These are phyloP conservation scores for Hydrochoerus hydrochaeris DNA, from an alignment of 2,113 vertebrate genomes.

Conservation along the genomic window DNA sequence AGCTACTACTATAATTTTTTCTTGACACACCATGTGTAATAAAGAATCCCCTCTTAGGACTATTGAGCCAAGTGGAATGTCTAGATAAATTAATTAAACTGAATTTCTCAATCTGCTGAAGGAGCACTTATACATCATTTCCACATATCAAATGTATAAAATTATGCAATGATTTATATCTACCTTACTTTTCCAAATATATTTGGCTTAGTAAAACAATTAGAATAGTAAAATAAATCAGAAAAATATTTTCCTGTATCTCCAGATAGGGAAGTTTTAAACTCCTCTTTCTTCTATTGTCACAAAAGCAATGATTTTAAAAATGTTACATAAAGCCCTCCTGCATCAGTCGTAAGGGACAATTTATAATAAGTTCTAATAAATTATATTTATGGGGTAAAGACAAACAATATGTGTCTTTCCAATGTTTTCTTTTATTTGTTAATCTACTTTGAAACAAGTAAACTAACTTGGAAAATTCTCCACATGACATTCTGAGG, in stretches of 20 bases:
- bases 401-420: neutral
- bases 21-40: neutral
- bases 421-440: neutral
- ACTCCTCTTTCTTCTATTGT: neutral
- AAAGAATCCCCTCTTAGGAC: neutral
- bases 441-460: neutral
- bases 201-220: neutral
- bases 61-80: neutral
- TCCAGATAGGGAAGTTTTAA: neutral
- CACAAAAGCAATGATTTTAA: neutral
- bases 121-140: neutral
- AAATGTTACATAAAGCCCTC: neutral
- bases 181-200: neutral
- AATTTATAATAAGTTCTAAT: neutral
- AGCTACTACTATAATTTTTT: neutral
- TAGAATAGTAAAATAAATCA: neutral
- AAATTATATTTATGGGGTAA: neutral
- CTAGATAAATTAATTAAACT: neutral
- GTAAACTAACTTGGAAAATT: neutral
- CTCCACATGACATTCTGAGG: neutral
- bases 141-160: neutral
- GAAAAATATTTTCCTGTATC: neutral
- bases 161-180: neutral
- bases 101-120: neutral
- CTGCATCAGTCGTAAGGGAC: neutral